Conservation (phyloP, 2,888 invertebrate species). For the Amorpha juglandis region DNA sequence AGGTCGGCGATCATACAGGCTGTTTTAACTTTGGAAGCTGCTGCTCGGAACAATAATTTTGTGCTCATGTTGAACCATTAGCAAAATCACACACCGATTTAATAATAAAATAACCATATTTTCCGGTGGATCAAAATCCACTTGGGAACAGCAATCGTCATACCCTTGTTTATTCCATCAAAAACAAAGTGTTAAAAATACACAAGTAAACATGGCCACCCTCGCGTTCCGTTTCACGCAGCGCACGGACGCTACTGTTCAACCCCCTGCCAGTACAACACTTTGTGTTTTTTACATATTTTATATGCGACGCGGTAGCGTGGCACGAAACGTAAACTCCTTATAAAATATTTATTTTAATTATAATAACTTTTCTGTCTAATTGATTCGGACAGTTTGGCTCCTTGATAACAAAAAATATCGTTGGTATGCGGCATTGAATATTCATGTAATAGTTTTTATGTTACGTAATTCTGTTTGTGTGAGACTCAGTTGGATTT, state of each 20-base stretch:
- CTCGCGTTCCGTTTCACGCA: constrained; percentile 64
- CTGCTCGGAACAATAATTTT: no score
- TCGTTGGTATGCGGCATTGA: constrained; percentile 13
- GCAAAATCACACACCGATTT: no score
- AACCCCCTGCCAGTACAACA: constrained; percentile 72
- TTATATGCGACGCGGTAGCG: constrained; percentile 43
- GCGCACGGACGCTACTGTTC: constrained; percentile 76
- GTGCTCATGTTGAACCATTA: no score
- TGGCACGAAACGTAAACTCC: constrained; percentile 52
- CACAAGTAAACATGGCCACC: constrained; percentile 53
- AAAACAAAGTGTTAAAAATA: constrained; percentile 20
- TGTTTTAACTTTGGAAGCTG: no score
- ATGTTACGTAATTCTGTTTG: constrained; percentile 10
- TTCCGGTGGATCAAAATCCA: no score
- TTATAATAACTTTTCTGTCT: constrained; percentile 49
- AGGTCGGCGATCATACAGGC: no score
- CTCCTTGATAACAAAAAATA: constrained; percentile 52
- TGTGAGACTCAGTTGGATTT: not conserved
- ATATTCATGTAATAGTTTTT: constrained; percentile 9
- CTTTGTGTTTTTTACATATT: constrained; percentile 60
- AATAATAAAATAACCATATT: no score
- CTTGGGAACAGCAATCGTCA: not conserved
- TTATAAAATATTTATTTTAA: constrained; percentile 48
- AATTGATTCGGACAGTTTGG: constrained; percentile 55
- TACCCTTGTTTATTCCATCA: not conserved